Conservation (phyloP, 2,113 vertebrate genomes). For the Macaca nemestrina region DNA sequence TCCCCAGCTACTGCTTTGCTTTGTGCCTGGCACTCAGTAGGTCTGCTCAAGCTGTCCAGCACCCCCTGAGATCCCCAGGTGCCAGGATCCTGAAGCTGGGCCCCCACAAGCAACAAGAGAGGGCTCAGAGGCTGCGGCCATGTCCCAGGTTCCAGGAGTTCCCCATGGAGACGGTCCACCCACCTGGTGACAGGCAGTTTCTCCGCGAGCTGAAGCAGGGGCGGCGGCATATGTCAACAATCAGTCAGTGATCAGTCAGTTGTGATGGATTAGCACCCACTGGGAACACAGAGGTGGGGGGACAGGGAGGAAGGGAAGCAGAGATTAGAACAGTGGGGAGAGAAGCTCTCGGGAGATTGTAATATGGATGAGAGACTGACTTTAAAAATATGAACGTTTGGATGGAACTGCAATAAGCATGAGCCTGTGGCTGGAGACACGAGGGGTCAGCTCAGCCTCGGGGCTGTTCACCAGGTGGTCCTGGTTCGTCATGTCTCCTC, state of each 20-base stretch:
- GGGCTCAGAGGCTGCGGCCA: not conserved
- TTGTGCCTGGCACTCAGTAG: not conserved
- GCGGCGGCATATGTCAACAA: not conserved
- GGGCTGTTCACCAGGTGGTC: not conserved
- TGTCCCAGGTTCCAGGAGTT: too few relatives aligned
- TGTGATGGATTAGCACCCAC: fast-evolving
- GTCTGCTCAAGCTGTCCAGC: not conserved
- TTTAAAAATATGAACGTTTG: not conserved
- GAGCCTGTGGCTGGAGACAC: fast-evolving
- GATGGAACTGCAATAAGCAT: not conserved
- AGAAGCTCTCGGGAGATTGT: not conserved
- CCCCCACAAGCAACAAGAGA: fast-evolving
- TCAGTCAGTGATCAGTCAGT: not conserved
- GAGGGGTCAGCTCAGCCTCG: not conserved
- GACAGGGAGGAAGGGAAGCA: not conserved
- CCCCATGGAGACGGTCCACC: not conserved
- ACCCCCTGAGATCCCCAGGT: too few relatives aligned
- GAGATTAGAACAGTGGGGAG: not conserved
- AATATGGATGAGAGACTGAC: too few relatives aligned
- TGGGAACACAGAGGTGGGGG: not conserved
- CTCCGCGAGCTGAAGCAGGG: not conserved
- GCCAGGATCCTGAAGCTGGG: not conserved
- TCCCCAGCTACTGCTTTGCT: not conserved
- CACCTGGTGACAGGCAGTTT: not conserved
- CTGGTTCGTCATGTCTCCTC: not conserved